Percentiles rank a stretch among this genome's conserved stretches.
phyloP scores from a whole-genome alignment of 2,113 vertebrate species.

The Ptilorrhoa leucosticta region DNA sequence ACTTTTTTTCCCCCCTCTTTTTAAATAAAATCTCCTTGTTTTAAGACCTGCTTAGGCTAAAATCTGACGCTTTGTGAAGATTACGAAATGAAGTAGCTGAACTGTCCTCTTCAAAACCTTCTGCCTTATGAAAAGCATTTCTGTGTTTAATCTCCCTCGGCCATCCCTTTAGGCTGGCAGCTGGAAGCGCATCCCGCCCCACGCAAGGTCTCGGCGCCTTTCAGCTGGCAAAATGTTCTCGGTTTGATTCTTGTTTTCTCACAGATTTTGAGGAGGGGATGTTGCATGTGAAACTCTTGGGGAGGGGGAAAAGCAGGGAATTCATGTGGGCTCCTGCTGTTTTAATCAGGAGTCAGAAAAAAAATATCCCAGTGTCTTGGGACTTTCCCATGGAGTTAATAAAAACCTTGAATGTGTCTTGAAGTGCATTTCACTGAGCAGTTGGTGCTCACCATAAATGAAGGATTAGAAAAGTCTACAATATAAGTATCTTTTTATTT shows the following conservation, averaged over 20 bases:
- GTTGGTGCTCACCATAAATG: not conserved
- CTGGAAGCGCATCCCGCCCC: not conserved
- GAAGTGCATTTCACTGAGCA: not conserved
- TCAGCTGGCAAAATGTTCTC: not conserved
- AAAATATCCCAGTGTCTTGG: not conserved
- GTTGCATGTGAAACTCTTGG: not conserved
- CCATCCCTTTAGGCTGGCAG: constrained; percentile 15
- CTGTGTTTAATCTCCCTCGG: constrained; percentile 15
- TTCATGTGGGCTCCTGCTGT: not conserved
- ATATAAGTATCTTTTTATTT: not conserved
- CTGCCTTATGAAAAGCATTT: constrained; percentile 39
- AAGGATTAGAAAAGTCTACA: not conserved
- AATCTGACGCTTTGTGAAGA: constrained; percentile 46
- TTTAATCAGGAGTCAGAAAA: constrained; percentile 17
- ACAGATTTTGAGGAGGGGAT: not conserved
- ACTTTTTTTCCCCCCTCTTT: not conserved
- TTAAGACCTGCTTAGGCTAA: constrained; percentile 51
- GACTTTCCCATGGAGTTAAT: not conserved
- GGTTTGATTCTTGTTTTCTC: not conserved
- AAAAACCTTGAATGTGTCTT: not conserved
- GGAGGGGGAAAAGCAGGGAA: not conserved
- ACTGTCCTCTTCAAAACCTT: constrained; percentile 4
- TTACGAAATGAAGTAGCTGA: constrained; percentile 26
- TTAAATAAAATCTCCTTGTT: constrained; percentile 54
- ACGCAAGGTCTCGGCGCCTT: not conserved